phyloP scores from a whole-genome alignment of 1,140 invertebrate species.

The Mactra quadrangularis region DNA sequence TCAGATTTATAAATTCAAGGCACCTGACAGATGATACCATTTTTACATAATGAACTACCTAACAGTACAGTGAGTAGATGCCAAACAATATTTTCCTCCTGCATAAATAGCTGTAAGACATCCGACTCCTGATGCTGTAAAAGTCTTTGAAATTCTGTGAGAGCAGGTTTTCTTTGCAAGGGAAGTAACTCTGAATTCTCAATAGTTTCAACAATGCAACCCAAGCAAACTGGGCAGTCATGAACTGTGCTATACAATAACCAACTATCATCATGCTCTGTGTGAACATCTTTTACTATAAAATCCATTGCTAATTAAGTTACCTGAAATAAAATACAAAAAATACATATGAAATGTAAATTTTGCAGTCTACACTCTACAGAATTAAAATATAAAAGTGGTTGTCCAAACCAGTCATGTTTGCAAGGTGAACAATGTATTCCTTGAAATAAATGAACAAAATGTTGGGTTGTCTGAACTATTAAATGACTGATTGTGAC shows the following conservation, averaged over 20 bases:
- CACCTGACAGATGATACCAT: neutral
- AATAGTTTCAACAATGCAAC: constrained; percentile 48
- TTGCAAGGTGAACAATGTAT: neutral
- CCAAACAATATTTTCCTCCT: constrained; percentile 56
- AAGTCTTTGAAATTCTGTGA: constrained; percentile 48
- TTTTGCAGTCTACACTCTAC: neutral
- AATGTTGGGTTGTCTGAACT: no score
- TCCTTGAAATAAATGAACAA: constrained; percentile 5
- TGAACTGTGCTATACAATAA: constrained; percentile 16
- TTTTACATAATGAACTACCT: constrained; percentile 5
- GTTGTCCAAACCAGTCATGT: no score
- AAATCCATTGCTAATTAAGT: constrained; percentile 13
- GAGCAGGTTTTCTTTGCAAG: constrained; percentile 47
- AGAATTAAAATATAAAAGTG: no score
- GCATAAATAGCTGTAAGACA: constrained; percentile 39
- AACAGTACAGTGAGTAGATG: constrained; percentile 35
- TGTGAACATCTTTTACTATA: constrained; percentile 8
- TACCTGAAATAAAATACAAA: constrained; percentile 3
- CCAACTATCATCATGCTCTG: constrained; percentile 40
- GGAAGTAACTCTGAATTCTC: constrained; percentile 38
- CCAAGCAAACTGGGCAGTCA: constrained; percentile 23
- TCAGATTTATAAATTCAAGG: no score
- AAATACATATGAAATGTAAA: neutral
- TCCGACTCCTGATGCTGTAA: constrained; percentile 18
- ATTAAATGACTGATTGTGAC: no score